phyloP scores from a whole-genome alignment of 1,140 invertebrate species.

The Bombus turneri region DNA sequence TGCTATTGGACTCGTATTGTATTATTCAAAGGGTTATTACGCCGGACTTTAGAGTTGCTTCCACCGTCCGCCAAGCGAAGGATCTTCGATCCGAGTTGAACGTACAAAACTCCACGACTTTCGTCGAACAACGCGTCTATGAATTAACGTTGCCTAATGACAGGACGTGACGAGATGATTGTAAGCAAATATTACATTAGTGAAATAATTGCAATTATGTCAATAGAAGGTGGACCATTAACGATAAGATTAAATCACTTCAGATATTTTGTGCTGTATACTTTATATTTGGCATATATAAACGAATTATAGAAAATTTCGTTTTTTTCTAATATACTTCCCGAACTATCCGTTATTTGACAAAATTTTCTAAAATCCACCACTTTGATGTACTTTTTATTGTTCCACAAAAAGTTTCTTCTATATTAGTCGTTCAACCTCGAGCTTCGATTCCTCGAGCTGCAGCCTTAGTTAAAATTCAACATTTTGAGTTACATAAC shows the following conservation, averaged over 20 bases:
- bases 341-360: neutral
- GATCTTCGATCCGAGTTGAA: neutral
- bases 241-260: too few relatives aligned
- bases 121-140: neutral
- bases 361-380: neutral
- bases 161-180: neutral
- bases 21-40: constrained; percentile 35
- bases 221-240: too few relatives aligned
- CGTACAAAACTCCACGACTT: neutral
- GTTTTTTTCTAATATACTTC: too few relatives aligned
- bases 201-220: too few relatives aligned
- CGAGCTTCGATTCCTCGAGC: neutral
- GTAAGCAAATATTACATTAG: too few relatives aligned
- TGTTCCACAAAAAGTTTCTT: neutral
- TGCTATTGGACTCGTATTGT: neutral
- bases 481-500: neutral
- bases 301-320: too few relatives aligned
- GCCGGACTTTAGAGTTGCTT: neutral
- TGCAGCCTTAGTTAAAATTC: neutral
- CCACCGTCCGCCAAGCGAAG: neutral
- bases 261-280: too few relatives aligned
- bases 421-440: neutral
- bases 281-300: too few relatives aligned
- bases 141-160: neutral
- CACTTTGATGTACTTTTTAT: neutral